Evolutionary conservation across 2,888 invertebrate genomes (phyloP), one percentile per base, ranked within the genome.

Genomic region (Stenotaenia linearis): DNA sequence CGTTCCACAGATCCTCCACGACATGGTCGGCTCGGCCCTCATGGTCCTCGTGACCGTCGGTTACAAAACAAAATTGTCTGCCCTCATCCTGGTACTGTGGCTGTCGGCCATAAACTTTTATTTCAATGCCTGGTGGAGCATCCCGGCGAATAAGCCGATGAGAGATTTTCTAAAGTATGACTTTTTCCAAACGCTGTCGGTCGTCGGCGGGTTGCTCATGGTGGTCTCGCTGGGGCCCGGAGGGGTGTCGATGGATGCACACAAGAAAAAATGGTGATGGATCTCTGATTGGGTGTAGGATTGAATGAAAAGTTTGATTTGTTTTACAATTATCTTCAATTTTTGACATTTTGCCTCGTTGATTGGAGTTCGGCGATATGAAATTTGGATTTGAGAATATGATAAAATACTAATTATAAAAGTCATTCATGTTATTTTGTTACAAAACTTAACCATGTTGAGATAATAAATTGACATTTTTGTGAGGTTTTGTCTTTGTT

Each of bases 151-250:
- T 87, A 96, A 96, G 85, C 97, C 98, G 79, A 92, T 98, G 83
- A 90, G 99, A 86, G 99, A 99, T 89, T 99, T 99, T 89, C 92
- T 99, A 83, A 99, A 99, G 90, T 99, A 99, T 86, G 99, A 99
- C 88, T 99, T 99, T 90, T 93, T 93, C 81, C 91, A 99, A 94
- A 99, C 99, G 61, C 89, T 98, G 85, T 98, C 98, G 69, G 99
- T 99, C 82, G 93, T 99, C 85, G 99, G 99, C 82, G 99, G 98
- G 78, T 91, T 99, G 28, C 89, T 99, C 80, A 95, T 99, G 93
- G 97, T 99, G 83, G 98, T 99, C 12, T 95, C 95, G 82, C 90
- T 98, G 82, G 99, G 99, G 40, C 99, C 99, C 50, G 99, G 99
- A 81, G 97, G 97, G 80, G 97, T 98, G 56, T 98, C 98, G 82